Conservation (phyloP, 2,888 invertebrate species). For the Sphaerophoria rueppellii region DNA sequence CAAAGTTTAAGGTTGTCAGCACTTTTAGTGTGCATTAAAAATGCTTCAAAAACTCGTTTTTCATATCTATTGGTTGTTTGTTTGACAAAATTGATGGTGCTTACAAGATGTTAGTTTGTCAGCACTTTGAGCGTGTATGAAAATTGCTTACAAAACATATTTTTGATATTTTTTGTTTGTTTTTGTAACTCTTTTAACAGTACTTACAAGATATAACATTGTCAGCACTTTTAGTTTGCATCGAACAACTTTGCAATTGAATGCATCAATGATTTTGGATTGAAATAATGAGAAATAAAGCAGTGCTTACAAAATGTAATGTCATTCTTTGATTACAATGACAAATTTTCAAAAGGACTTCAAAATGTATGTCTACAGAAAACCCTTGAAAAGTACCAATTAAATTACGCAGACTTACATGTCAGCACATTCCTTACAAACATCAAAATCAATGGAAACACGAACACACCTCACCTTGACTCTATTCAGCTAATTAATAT, state of each 20-base stretch:
- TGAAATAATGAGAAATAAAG: too few relatives aligned
- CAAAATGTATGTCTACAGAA: too few relatives aligned
- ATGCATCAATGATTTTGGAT: too few relatives aligned
- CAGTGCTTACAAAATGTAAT: too few relatives aligned
- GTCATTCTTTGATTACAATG: too few relatives aligned
- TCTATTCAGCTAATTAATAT: conserved; percentile 22
- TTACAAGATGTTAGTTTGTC: background rate
- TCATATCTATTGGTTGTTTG: too few relatives aligned
- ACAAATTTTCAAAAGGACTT: too few relatives aligned
- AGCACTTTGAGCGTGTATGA: background rate
- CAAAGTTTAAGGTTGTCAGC: conserved; percentile 1
- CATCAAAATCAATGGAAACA: background rate
- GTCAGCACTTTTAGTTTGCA: background rate
- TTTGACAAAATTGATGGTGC: background rate
- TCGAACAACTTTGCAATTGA: too few relatives aligned
- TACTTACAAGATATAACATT: background rate
- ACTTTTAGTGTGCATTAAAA: background rate
- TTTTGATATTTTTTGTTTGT: too few relatives aligned
- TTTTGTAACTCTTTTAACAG: background rate
- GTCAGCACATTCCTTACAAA: conserved; percentile 2
- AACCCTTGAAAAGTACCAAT: background rate
- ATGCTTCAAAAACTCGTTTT: too few relatives aligned
- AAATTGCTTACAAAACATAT: too few relatives aligned
- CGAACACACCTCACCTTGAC: background rate
- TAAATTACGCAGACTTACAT: background rate